phyloP scores from a whole-genome alignment of 2,797 vertebrate species.

The Benthosema pterotum region DNA sequence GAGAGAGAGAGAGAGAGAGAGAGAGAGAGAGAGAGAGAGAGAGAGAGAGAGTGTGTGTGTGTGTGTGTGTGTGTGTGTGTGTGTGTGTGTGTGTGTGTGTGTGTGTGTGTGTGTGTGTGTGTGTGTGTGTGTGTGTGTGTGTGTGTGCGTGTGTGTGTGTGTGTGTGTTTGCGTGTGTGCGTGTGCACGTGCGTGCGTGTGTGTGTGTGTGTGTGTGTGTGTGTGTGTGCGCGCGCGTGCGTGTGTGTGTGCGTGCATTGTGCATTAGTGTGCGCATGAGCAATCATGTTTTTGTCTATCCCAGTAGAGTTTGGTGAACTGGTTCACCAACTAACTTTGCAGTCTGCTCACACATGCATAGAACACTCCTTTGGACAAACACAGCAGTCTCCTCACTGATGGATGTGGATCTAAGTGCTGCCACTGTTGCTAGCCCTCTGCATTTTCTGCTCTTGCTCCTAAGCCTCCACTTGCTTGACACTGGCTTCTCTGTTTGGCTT shows the following conservation, averaged over 20 bases:
- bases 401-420: slow-evolving; percentile 76
- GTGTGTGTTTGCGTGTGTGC: too few relatives aligned
- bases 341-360: slow-evolving; percentile 70
- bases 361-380: slow-evolving; percentile 70
- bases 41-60: too few relatives aligned
- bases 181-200: not conserved
- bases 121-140: too few relatives aligned
- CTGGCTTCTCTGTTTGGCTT: slow-evolving; percentile 78
- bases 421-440: slow-evolving; percentile 78
- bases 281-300: slow-evolving; percentile 8
- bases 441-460: slow-evolving; percentile 76
- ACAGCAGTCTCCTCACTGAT: slow-evolving; percentile 80
- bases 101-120: too few relatives aligned
- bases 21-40: too few relatives aligned
- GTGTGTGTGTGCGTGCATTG: slow-evolving; percentile 4
- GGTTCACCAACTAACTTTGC: slow-evolving; percentile 57
- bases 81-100: too few relatives aligned
- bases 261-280: not conserved
- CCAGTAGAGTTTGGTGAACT: slow-evolving; percentile 43
- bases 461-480: slow-evolving; percentile 68
- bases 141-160: too few relatives aligned
- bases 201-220: not conserved
- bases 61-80: too few relatives aligned
- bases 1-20: too few relatives aligned
- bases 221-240: not conserved